Evolutionary conservation across 2,797 vertebrate species (phyloP), one percentile per base, ranked within the genome.

Genomic region (Sorex maritimensis): DNA sequence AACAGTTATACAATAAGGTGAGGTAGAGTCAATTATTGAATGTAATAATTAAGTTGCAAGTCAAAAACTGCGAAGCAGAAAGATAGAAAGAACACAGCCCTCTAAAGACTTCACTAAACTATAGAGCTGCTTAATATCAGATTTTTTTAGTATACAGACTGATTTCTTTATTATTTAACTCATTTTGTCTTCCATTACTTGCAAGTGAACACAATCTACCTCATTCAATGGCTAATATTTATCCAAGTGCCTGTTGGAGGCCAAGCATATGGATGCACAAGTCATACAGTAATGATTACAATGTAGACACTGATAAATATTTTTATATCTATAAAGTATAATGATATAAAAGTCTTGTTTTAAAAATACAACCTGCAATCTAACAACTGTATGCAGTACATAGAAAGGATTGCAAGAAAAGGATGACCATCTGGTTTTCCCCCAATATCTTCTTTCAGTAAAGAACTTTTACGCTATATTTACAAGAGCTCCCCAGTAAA

Each of bases 341-440:
- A 81, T 1, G 13, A 92, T 41, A 55, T 21, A 75, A 79, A 86
- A 86, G 41, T 1, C 23, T 6, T 65, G 85, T 90, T 90, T 84
- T 1, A 34, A 88, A 95, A 90, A 78, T 68, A 4, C 81, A 91
- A 30, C 82, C 44, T 89, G 41, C 91, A 75, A 78, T 73, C 41
- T 67, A 94, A 81, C 28, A 69, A 88, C 9, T 65, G 6, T 74
- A 77, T 21, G 23, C 21, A 63, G 46, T 21, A 88, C 7, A 77
- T 12, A 68, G 17, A 26, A 81, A 5, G 21, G 52, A 67, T 2
- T 84, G 52, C 49, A 86, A 92, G 21, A 94, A 88, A 38, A 55
- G 52, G 41, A 44, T 44, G 41, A 44, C 34, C 41, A 44, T 44
- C 5, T 44, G 41, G 41, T 44, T 34, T 34, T 34, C 41, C 41